Evolutionary conservation across 2,113 vertebrate genomes (phyloP).

Genomic region (Apistogramma diplotaenia): DNA sequence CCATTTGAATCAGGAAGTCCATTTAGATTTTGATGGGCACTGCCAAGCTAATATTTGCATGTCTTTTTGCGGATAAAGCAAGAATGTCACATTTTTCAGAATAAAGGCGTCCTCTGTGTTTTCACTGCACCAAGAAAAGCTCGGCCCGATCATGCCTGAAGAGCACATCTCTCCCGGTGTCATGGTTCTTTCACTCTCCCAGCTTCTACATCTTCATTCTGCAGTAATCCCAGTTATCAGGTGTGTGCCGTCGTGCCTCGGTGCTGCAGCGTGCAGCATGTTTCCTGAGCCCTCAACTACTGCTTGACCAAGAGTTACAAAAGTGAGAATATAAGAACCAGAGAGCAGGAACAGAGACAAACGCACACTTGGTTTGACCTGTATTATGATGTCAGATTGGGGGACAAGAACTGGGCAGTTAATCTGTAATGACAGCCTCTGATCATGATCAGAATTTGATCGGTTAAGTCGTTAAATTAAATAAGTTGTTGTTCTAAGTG

Average conservation of each 20-base stretch:
- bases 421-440: background rate
- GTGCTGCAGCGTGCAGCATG: background rate
- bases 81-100: background rate
- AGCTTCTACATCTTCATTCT: conserved; percentile 6
- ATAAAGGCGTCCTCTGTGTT: background rate
- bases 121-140: background rate
- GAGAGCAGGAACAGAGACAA: background rate
- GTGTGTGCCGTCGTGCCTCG: background rate
- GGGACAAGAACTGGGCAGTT: too few species aligned
- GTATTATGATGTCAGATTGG: background rate
- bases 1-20: background rate
- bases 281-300: background rate
- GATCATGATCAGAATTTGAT: background rate
- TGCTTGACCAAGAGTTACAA: background rate
- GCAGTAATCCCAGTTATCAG: conserved; percentile 24
- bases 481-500: fast-evolving
- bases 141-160: background rate
- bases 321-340: fast-evolving
- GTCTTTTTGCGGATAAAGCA: background rate
- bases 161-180: background rate
- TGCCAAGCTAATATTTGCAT: background rate
- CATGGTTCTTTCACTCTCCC: background rate
- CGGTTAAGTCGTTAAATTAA: background rate
- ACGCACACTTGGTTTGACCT: background rate
- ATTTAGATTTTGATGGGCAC: background rate